Evolutionary conservation across 2,797 vertebrate species (phyloP).

Genomic region (Paramormyrops hopkinsi): DNA sequence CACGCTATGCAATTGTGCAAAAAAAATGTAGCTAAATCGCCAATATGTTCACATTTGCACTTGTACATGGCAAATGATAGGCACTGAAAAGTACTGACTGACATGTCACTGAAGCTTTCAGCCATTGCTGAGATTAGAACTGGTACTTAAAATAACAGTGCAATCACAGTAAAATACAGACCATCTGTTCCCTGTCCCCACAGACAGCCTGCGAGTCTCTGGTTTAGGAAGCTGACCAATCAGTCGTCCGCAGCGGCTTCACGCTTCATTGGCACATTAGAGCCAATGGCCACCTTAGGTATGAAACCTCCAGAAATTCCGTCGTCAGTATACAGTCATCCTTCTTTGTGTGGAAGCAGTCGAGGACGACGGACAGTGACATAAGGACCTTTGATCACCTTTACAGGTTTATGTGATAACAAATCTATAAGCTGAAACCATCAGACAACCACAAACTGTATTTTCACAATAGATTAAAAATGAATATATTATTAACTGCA

Average conservation of each 20-base stretch:
- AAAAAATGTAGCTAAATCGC: neutral
- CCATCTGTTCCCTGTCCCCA: slow-evolving; percentile 6
- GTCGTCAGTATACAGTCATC: neutral
- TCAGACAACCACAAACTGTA: neutral
- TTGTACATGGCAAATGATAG: neutral
- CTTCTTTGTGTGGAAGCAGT: neutral
- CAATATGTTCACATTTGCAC: neutral
- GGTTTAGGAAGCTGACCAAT: slow-evolving; percentile 7
- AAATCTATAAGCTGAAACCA: neutral
- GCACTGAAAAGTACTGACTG: neutral
- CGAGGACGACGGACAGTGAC: neutral
- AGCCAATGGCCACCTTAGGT: neutral
- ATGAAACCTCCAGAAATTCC: neutral
- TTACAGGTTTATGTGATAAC: neutral
- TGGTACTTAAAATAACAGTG: slow-evolving; percentile 9
- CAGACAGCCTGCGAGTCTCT: neutral
- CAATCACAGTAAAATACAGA: slow-evolving; percentile 11
- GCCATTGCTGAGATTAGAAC: neutral
- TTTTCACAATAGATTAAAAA: neutral
- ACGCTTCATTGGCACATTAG: neutral
- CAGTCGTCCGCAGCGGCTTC: neutral
- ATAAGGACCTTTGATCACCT: neutral
- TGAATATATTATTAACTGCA: neutral
- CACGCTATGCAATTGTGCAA: neutral
- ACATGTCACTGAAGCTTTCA: slow-evolving; percentile 2